Conservation (phyloP, 53 echinoderm and acorn worm species). For the Holothuria leucospilota region DNA sequence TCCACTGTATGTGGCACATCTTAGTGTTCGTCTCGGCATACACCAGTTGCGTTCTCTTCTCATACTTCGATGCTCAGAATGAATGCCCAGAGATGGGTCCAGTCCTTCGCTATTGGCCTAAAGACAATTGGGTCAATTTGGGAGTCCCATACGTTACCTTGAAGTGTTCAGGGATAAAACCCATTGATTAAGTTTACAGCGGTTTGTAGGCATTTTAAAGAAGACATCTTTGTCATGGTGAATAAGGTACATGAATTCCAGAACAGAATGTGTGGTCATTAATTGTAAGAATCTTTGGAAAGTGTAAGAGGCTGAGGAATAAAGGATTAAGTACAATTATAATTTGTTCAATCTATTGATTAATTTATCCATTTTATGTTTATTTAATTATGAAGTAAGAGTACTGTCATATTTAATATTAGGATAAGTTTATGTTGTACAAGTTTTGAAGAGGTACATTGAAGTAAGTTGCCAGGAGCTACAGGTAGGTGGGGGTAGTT, state of each 20-base stretch:
- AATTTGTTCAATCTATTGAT: no score
- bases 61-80: slow-evolving; percentile 98
- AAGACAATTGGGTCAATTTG: slow-evolving; percentile 80
- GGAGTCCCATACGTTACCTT: slow-evolving; percentile 93
- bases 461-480: no score
- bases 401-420: no score
- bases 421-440: no score
- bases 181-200: slow-evolving; percentile 47
- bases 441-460: no score
- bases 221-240: not conserved
- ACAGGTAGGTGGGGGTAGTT: no score
- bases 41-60: slow-evolving; percentile 85
- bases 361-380: no score
- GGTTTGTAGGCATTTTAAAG: not conserved
- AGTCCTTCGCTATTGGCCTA: slow-evolving; percentile 90
- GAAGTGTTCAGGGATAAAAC: slow-evolving; percentile 78
- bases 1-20: slow-evolving; percentile 99
- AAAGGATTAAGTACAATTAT: no score
- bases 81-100: slow-evolving; percentile 98
- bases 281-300: not conserved
- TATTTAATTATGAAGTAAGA: no score
- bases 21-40: slow-evolving; percentile 88
- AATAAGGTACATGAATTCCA: not conserved
- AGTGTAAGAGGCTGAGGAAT: no score
- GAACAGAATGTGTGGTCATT: not conserved